Conservation (phyloP, 92 coral and sea anemone genomes). For the Phymanthus crucifer region DNA sequence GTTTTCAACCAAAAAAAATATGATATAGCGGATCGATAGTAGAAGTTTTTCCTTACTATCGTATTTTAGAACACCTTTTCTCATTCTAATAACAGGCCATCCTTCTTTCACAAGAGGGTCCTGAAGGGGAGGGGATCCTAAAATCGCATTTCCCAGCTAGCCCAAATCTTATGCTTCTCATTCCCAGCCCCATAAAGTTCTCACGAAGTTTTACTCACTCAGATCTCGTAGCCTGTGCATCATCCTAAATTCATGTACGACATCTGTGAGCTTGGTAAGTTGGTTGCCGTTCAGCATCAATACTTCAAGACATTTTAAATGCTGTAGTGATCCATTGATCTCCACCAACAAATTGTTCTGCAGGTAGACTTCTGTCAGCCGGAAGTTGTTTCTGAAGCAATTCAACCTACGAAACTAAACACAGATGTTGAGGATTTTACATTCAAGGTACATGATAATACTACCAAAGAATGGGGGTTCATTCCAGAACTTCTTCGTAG, state of each 20-base stretch:
- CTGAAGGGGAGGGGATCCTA: background rate
- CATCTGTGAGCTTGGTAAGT: conserved; percentile 84
- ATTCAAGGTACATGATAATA: background rate
- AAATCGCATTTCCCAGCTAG: too few relatives aligned
- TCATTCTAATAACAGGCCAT: too few relatives aligned
- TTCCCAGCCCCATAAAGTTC: too few relatives aligned
- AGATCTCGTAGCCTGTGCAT: conserved; percentile 83
- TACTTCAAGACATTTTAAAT: conserved; percentile 81
- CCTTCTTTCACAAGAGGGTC: too few relatives aligned
- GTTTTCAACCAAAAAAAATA: background rate
- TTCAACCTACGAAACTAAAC: conserved; percentile 72
- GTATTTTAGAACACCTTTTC: too few relatives aligned
- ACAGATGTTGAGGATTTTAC: background rate
- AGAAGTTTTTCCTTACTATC: too few relatives aligned
- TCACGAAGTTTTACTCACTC: conserved; percentile 62
- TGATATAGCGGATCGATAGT: too few relatives aligned
- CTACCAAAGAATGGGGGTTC: too few relatives aligned
- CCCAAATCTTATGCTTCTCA: too few relatives aligned
- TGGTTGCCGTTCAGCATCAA: conserved; percentile 93
- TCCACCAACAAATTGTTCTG: conserved; percentile 84
- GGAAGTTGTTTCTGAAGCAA: conserved; percentile 76
- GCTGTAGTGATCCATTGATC: conserved; percentile 79
- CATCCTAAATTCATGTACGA: conserved; percentile 86
- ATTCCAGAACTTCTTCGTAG: too few relatives aligned
- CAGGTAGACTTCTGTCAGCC: conserved; percentile 79